Conservation (phyloP, 2,888 invertebrate genomes). For the Syritta pipiens region DNA sequence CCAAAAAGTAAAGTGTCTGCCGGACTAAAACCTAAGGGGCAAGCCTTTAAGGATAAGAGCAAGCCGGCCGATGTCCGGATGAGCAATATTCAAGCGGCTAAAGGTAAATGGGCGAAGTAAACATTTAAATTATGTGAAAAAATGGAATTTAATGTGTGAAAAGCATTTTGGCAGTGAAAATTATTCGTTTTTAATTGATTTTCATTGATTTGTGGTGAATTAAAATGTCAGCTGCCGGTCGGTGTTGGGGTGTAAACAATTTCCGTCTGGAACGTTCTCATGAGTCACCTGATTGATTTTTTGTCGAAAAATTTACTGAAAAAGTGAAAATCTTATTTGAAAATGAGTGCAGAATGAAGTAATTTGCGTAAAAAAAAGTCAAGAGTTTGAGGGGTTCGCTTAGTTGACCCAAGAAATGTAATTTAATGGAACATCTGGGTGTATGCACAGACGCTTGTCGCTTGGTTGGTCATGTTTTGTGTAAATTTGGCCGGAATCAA, state of each 20-base stretch:
- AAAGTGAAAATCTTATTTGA: not conserved
- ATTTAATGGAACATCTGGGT: no score
- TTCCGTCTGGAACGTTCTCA: constrained; percentile 54
- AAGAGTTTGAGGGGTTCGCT: no score
- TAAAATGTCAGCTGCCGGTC: constrained; percentile 40
- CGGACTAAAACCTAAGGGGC: constrained; percentile 76
- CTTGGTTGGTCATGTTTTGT: no score
- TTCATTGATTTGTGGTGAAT: constrained; percentile 18
- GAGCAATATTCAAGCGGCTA: constrained; percentile 98
- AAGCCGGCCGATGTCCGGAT: constrained; percentile 96
- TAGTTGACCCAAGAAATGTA: no score
- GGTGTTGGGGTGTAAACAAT: constrained; percentile 69
- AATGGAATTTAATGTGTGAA: constrained; percentile 1
- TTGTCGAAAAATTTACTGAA: constrained; percentile 12
- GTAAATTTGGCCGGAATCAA: no score
- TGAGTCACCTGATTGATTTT: constrained; percentile 63
- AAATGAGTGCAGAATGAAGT: not conserved
- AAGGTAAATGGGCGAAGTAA: constrained; percentile 84
- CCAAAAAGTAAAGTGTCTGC: constrained; percentile 75
- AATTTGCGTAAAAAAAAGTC: no score
- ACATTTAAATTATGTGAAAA: not conserved
- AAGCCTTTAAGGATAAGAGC: constrained; percentile 92
- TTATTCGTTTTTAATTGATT: not conserved
- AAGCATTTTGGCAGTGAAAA: not conserved
- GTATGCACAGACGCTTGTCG: no score